Base-by-base conservation (phyloP, 2,113 vertebrate species). In the Murina feae region DNA sequence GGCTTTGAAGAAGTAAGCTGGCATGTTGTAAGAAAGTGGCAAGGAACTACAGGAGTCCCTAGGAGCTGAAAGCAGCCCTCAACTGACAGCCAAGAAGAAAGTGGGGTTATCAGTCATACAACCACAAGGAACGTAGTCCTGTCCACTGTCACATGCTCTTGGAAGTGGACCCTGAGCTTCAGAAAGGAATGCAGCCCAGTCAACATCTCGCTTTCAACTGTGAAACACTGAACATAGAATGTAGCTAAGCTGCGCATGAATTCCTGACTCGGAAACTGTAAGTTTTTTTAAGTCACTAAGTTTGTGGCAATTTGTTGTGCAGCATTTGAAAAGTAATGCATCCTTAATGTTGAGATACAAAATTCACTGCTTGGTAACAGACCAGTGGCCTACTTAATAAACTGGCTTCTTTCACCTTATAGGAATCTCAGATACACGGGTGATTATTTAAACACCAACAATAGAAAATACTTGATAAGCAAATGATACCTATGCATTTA, bases 241-340 rank as follows among this genome's bases (percentile, higher is more conserved):
- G 9, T 53, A 86, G 32, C 49, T 84, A 91, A 92, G 14, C 10
- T 6, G 5, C 4, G 3, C 60, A n/a, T 16, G 51, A 53, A 51
- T 18, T 86, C 32, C 17, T 82, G 51, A 44, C 53, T 49, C 58
- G 35, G 28, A 63, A 95, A 82, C 17, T 25, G 1, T 32, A 76
- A 32, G 12, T 44, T 44, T 35, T 92, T 87, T 65, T 79, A 86
- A 93, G 28, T 23, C 28, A 58, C 53, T 87, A 80, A 44, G 30
- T 80, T 47, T 75, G 25, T 74, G 13, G 5, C 4, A 47, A 71
- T 68, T 80, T 75, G 55, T 89, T 76, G 44, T 20, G 53, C 25
- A 90, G 53, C 39, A 94, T 74, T 42, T 87, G 71, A 96, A 96
- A 95, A 89, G 16, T 9, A 94, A 87, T 23, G 71, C 7, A 94